These are phyloP conservation scores for Trypoxylon attenuatum DNA, from an alignment of 2,888 invertebrate species.

Conservation along the genomic window DNA sequence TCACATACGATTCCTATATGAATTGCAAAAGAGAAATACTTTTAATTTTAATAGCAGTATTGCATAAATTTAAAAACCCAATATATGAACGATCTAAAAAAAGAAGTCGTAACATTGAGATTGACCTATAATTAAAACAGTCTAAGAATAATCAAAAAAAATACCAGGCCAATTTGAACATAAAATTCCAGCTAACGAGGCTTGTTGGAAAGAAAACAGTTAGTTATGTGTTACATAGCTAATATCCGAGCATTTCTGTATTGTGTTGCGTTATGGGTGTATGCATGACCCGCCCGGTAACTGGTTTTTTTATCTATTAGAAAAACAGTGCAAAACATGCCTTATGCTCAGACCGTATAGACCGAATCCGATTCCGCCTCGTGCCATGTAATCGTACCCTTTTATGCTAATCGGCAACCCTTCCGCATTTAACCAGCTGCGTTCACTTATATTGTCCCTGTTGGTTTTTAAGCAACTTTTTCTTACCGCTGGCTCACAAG, in stretches of 20 bases:
- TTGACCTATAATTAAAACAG: no score
- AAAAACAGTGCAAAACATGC: conserved; percentile 39
- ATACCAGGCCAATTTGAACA: no score
- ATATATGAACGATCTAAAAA: no score
- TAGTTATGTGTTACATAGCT: neutral
- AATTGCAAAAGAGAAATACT: no score
- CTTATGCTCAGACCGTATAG: conserved; percentile 13
- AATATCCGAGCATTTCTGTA: neutral
- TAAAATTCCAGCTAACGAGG: no score
- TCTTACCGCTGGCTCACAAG: conserved; percentile 31
- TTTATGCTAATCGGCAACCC: conserved; percentile 72
- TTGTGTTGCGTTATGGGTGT: neutral
- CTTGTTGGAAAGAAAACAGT: neutral
- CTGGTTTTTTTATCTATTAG: conserved; percentile 25
- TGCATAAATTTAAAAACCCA: no score
- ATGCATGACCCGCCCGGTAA: conserved; percentile 14
- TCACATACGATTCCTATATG: no score
- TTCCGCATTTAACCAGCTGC: conserved; percentile 72
- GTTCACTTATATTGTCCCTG: conserved; percentile 59
- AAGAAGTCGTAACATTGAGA: no score
- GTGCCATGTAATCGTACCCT: conserved; percentile 68
- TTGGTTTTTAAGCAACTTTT: conserved; percentile 42
- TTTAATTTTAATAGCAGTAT: no score
- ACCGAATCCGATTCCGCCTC: conserved; percentile 43
- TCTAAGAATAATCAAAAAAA: no score